Evolutionary conservation across 2,113 vertebrate species (phyloP).

Genomic region (Chaetodon trifascialis): DNA sequence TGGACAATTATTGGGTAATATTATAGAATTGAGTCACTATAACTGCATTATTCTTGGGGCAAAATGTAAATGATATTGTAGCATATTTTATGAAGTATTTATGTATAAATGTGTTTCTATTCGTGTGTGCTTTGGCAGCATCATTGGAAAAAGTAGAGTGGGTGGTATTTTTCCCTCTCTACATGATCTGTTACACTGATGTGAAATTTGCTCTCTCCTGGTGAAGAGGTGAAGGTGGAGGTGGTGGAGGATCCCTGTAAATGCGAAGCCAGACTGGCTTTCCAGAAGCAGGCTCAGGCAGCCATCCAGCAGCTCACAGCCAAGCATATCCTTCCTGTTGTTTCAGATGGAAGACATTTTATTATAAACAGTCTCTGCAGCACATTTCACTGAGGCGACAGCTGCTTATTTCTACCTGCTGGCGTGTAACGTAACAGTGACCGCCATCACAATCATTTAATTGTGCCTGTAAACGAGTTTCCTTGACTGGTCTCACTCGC

Average conservation of each 20-base stretch:
- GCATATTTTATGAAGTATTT: background rate
- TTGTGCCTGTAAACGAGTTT: conserved; percentile 12
- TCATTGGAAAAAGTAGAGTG: conserved; percentile 7
- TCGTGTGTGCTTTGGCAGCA: background rate
- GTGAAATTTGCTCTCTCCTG: conserved; percentile 65
- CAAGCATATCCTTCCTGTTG: conserved; percentile 92
- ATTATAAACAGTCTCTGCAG: conserved; percentile 14
- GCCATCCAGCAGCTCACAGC: conserved; percentile 88
- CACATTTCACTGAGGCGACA: conserved; percentile 5
- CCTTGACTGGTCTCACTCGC: conserved; percentile 91
- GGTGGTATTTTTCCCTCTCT: background rate
- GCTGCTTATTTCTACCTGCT: conserved; percentile 12
- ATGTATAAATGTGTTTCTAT: conserved; percentile 11
- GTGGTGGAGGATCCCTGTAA: conserved; percentile 88
- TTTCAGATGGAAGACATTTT: conserved; percentile 52
- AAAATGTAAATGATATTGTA: conserved; percentile 11
- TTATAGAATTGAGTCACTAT: conserved; percentile 44
- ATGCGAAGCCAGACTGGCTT: conserved; percentile 89
- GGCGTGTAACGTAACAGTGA: background rate
- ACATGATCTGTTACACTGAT: conserved; percentile 49
- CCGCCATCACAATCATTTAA: background rate
- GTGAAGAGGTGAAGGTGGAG: conserved; percentile 83
- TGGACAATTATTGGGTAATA: conserved; percentile 52
- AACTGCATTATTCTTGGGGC: conserved; percentile 22
- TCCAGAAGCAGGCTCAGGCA: conserved; percentile 89